Evolutionary conservation across 2,888 invertebrate genomes (phyloP), one percentile per base, ranked within the genome.

Genomic region (Drosophila nr. fundita): DNA sequence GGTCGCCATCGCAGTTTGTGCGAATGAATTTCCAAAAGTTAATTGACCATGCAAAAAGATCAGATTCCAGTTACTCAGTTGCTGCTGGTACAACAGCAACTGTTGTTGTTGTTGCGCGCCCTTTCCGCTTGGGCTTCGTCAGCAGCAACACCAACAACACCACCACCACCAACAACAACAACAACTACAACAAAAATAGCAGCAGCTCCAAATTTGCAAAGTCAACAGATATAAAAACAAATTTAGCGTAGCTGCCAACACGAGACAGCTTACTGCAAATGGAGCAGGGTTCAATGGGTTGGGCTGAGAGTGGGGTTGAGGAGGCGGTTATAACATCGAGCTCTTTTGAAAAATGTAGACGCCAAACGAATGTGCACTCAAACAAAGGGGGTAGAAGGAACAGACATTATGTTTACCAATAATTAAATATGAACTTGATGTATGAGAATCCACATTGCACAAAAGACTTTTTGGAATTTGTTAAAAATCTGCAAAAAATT

Each of bases 21-120:
- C 74, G 63, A 76, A 45, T 67, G 63, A 66, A 75, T 86, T 75
- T 81, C 68, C 54, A 72, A 73, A 84, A 83, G 70, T 86, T 85
- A 90, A 85, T 85, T 85, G 85, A 88, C 83, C 89, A 88, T 90
- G 83, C 90, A 85, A 71, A 72, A 55, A 88, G 83, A 85, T 85
- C 85, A 83, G 78, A 90, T 85, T 85, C 79, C 80, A 71, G 65
- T 76, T 68, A 57, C 42, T 30, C 27, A 49, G 57, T 30, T 54
- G 61, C 52, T 49, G 71, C 49, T 49, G 52, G 40, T 53, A 24
- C 50, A 45, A 30, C 66, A 55, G 58, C 52, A 62, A 59, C 65
- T 29, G 53, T 34, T 57, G 45, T 53, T 32, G 27, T 27, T 30
- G 42, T 34, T 71, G 27, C 68, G 49, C 66, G 55, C 82, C 70